phyloP scores from a whole-genome alignment of 2,797 vertebrate genomes.

The Tragopan temminckii region DNA sequence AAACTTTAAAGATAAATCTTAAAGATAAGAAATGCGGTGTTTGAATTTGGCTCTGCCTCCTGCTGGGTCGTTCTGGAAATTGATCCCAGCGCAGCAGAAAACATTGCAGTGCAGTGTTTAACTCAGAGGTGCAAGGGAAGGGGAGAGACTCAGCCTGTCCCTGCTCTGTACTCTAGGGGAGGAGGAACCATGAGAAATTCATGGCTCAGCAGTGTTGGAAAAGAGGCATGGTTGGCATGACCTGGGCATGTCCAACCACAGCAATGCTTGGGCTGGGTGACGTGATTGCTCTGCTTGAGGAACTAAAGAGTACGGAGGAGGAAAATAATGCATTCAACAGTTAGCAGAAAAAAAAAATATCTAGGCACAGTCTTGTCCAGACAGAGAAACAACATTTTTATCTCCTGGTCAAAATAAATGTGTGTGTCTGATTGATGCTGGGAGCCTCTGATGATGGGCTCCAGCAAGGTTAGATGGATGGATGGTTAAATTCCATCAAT shows the following conservation, averaged over 20 bases:
- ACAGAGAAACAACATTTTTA: not conserved
- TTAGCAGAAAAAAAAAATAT: not conserved
- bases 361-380: not conserved
- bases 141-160: not conserved
- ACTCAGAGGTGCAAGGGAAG: not conserved
- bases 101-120: not conserved
- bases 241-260: not conserved
- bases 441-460: not conserved
- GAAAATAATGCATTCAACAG: not conserved
- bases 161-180: not conserved
- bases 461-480: not conserved
- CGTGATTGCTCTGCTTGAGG: not conserved
- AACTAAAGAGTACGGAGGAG: not conserved
- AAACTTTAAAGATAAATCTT: not conserved
- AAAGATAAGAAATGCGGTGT: not conserved
- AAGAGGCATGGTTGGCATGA: accelerated
- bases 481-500: not conserved
- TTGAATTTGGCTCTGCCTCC: not conserved
- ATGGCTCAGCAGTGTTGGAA: not conserved
- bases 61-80: not conserved
- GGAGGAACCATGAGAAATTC: accelerated
- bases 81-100: not conserved
- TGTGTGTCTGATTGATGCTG: not conserved
- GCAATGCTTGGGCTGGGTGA: not conserved
- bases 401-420: not conserved